A percentile compares a stretch with the other conserved stretches of the same genome.
Conservation (phyloP, 1,140 invertebrate genomes). For the Battus philenor region DNA sequence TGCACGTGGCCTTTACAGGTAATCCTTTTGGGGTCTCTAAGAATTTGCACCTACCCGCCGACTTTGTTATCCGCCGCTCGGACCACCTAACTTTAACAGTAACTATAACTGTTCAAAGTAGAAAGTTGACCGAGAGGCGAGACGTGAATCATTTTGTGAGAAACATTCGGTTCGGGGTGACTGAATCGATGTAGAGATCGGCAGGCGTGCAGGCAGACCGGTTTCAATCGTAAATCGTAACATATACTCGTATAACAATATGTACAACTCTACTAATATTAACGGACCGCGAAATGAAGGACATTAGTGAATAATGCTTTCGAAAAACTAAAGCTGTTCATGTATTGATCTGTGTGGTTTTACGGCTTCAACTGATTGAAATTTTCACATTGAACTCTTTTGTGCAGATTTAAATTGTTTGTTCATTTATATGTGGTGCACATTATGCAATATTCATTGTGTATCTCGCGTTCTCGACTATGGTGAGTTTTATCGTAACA, state of each 20-base stretch:
- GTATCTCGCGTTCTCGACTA: not conserved
- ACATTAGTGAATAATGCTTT: constrained; percentile 34
- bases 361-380: constrained; percentile 42
- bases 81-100: constrained; percentile 8
- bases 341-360: constrained; percentile 20
- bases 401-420: constrained; percentile 16
- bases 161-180: constrained; percentile 50
- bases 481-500: too few species aligned
- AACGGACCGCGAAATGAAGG: constrained; percentile 45
- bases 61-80: constrained; percentile 14
- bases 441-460: constrained; percentile 22
- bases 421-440: too few species aligned
- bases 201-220: constrained; percentile 46
- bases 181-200: constrained; percentile 52
- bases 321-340: constrained; percentile 25
- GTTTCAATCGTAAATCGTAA: constrained; percentile 60
- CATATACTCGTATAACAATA: constrained; percentile 34
- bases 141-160: constrained; percentile 46
- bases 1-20: constrained; percentile 35
- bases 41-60: not conserved
- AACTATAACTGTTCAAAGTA: constrained; percentile 20
- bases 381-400: constrained; percentile 19
- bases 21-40: not conserved
- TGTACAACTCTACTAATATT: constrained; percentile 30
- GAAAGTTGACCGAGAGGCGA: constrained; percentile 32